A percentile compares a stretch with the other conserved stretches of the same genome.
These are phyloP conservation scores for Coilia nasus DNA, from an alignment of 2,797 vertebrate genomes.

Conservation along the genomic window DNA sequence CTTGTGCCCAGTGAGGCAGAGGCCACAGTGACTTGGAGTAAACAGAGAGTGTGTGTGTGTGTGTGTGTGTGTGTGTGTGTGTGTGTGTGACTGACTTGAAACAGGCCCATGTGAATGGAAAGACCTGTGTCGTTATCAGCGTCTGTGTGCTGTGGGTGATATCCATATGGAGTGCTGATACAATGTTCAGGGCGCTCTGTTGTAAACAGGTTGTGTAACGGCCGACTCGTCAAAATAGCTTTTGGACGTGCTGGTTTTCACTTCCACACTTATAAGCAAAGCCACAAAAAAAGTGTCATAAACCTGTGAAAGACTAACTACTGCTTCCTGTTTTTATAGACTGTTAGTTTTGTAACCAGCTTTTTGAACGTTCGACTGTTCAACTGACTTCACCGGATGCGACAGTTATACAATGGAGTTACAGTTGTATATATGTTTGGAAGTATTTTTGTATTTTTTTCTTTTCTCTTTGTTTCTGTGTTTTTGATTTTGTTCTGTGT, in stretches of 20 bases:
- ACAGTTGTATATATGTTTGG: not conserved
- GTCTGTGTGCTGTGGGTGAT: not conserved
- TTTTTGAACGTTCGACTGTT: not conserved
- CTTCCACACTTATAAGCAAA: not conserved
- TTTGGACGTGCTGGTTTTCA: not conserved
- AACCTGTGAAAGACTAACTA: not conserved
- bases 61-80: not conserved
- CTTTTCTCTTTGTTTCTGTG: too few relatives aligned
- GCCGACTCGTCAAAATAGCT: not conserved
- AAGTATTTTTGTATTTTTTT: not conserved
- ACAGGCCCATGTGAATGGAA: not conserved
- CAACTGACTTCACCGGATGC: not conserved
- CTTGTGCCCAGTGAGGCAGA: constrained; percentile 53
- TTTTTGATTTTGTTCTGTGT: too few relatives aligned
- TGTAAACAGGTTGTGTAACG: constrained; percentile 17
- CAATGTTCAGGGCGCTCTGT: not conserved
- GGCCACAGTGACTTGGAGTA: constrained; percentile 46
- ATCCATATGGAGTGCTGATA: not conserved
- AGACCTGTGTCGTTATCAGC: constrained; percentile 6
- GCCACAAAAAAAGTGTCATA: not conserved
- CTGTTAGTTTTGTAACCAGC: not conserved
- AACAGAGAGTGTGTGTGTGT: constrained; percentile 40
- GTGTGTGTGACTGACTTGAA: constrained; percentile 34
- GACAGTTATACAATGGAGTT: not conserved
- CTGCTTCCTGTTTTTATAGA: not conserved